Conservation (phyloP, 1,140 invertebrate species). For the Drosophila gunungcola region DNA sequence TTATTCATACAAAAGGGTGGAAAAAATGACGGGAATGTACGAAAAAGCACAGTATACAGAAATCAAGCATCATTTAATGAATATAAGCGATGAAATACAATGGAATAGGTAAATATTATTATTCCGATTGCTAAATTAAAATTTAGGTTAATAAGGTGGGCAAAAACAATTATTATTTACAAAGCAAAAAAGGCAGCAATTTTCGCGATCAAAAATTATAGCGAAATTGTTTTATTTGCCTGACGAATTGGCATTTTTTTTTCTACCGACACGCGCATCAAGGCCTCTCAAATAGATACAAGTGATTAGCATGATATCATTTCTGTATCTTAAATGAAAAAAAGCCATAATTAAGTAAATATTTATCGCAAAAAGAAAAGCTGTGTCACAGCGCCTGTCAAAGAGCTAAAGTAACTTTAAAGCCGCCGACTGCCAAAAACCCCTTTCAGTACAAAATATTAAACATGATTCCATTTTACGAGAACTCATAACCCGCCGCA, state of each 20-base stretch:
- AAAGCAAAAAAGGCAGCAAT: background rate
- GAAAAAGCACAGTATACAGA: slow-evolving; percentile 15
- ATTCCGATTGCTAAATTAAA: background rate
- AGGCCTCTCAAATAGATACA: slow-evolving; percentile 57
- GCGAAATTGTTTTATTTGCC: slow-evolving; percentile 16
- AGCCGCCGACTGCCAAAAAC: slow-evolving; percentile 26
- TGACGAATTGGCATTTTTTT: slow-evolving; percentile 25
- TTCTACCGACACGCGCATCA: slow-evolving; percentile 25
- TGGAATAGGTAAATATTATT: slow-evolving; percentile 1
- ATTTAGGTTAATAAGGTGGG: background rate
- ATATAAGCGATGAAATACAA: slow-evolving; percentile 23
- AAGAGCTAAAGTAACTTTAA: slow-evolving; percentile 29
- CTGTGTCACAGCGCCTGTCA: slow-evolving; percentile 35
- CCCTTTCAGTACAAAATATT: slow-evolving; percentile 23
- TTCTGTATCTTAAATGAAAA: slow-evolving; percentile 27
- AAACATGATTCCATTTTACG: slow-evolving; percentile 24
- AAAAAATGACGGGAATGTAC: slow-evolving; percentile 33
- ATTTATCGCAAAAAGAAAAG: slow-evolving; percentile 49
- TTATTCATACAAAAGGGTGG: slow-evolving; percentile 1
- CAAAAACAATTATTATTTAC: background rate
- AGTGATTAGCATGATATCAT: slow-evolving; percentile 59
- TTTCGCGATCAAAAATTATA: slow-evolving; percentile 6
- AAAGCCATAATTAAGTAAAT: slow-evolving; percentile 36
- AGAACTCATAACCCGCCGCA: slow-evolving; percentile 22
- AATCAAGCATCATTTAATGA: slow-evolving; percentile 1